phyloP scores from a whole-genome alignment of 1,140 invertebrate species.

The Conus ventricosus region DNA sequence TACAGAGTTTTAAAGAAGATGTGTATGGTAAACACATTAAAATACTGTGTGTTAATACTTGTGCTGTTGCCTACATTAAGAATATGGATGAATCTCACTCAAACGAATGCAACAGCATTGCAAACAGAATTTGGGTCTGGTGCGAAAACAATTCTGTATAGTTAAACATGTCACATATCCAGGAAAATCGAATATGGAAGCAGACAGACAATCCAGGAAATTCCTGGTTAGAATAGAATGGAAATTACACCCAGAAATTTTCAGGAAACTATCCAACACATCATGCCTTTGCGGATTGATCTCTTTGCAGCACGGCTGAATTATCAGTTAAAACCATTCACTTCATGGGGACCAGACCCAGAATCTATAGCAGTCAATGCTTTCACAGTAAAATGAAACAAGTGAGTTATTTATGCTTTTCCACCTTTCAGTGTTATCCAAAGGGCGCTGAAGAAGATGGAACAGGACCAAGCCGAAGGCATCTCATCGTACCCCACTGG shows the following conservation, averaged over 20 bases:
- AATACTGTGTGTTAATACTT: slow-evolving; percentile 8
- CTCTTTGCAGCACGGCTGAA: no score
- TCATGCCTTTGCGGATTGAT: not conserved
- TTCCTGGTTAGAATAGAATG: slow-evolving; percentile 3
- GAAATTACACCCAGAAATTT: not conserved
- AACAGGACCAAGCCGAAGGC: not conserved
- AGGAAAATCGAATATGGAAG: slow-evolving; percentile 7
- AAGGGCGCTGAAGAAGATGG: not conserved
- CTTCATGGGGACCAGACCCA: slow-evolving; percentile 19
- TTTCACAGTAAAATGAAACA: not conserved
- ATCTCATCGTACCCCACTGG: not conserved
- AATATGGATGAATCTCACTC: slow-evolving; percentile 4
- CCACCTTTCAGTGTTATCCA: slow-evolving; percentile 18
- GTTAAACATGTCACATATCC: not conserved
- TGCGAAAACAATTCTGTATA: not conserved
- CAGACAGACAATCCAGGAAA: slow-evolving; percentile 15
- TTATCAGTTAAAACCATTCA: not conserved
- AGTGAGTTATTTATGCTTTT: slow-evolving; percentile 17
- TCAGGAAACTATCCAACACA: not conserved
- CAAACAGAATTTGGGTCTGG: slow-evolving; percentile 22
- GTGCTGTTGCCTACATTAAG: slow-evolving; percentile 13
- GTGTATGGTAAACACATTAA: slow-evolving; percentile 6
- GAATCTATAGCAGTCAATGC: not conserved
- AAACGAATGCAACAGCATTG: not conserved
- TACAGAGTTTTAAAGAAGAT: not conserved